Evolutionary conservation across 2,888 invertebrate genomes (phyloP), one percentile per base, ranked within the genome.

Genomic region (Seira ritae): DNA sequence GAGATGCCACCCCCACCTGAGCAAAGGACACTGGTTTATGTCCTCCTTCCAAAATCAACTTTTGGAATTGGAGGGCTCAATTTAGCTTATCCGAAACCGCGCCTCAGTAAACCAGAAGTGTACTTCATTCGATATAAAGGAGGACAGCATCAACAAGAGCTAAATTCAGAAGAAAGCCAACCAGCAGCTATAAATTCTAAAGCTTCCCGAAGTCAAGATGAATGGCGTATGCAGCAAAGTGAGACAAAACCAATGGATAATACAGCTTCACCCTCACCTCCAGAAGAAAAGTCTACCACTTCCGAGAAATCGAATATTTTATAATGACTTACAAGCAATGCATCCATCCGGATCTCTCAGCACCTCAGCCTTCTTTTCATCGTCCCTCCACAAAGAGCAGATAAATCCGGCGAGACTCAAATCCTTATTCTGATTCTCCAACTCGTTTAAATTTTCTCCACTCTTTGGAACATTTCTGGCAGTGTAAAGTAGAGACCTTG

Each of bases 81-180:
- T 89, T 94, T 96, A 89, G 96, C 96, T 66, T 94, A 95, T n/a
- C 92, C 94, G 31, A 83, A 83, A 8, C 86, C 86, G 66, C 84
- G 83, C 10, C 86, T 84, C 15, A 77, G 77, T 72, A 84, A 86
- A 46, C 85, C 85, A 4, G 85, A 84, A 50, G 96, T 96, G 77
- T 96, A 96, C 94, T 96, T 96, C 93, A 96, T 95, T 93, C 94
- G 94, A 89, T 95, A 95, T 93, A 95, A 94, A 92, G 94, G 94
- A 85, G 87, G 86, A 20, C 83, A 86, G 23, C 24, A 67, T 3
- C 62, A 75, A 62, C 76, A 77, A 55, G 55, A 65, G 37, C 67
- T n/a, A n/a, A n/a, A n/a, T n/a, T n/a, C 60, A 60, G 17, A n/a
- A 62, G 12, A 17, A 8, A 22, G 20, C 19, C 42, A n/a, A 42